Percentiles rank a stretch among this genome's conserved stretches.
These are phyloP conservation scores for Clupea harengus DNA, from an alignment of 2,113 vertebrate genomes.

Conservation along the genomic window DNA sequence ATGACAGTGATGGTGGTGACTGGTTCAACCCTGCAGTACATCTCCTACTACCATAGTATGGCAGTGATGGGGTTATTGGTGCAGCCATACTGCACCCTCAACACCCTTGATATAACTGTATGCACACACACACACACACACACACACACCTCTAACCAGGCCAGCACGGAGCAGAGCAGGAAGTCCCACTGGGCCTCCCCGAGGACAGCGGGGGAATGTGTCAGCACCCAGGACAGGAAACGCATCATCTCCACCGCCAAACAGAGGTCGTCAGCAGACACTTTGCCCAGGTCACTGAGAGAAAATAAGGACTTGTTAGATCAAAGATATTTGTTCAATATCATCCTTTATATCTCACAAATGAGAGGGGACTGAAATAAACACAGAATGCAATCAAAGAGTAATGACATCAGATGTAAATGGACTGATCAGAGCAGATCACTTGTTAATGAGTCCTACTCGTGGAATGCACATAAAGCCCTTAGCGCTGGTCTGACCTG, in stretches of 20 bases:
- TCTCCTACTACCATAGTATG: too few species aligned
- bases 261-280: conserved; percentile 72
- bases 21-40: too few species aligned
- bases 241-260: conserved; percentile 88
- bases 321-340: background rate
- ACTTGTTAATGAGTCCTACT: too few species aligned
- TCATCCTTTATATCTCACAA: too few species aligned
- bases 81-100: too few species aligned
- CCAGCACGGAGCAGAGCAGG: conserved; percentile 90
- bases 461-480: too few species aligned
- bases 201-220: conserved; percentile 67
- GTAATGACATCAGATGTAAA: background rate
- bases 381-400: background rate
- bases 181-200: conserved; percentile 89
- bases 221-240: conserved; percentile 81
- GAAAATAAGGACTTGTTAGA: conserved; percentile 40
- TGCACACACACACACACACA: too few species aligned
- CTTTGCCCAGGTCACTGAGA: conserved; percentile 80
- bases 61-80: too few species aligned
- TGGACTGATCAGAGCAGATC: too few species aligned
- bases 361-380: too few species aligned
- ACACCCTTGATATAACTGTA: too few species aligned
- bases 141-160: conserved; percentile 83
- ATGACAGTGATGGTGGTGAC: too few species aligned
- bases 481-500: conserved; percentile 45